Percentiles rank a stretch among this genome's conserved stretches.
Conservation (phyloP, 2,113 vertebrate genomes). For the Euleptes europaea region DNA sequence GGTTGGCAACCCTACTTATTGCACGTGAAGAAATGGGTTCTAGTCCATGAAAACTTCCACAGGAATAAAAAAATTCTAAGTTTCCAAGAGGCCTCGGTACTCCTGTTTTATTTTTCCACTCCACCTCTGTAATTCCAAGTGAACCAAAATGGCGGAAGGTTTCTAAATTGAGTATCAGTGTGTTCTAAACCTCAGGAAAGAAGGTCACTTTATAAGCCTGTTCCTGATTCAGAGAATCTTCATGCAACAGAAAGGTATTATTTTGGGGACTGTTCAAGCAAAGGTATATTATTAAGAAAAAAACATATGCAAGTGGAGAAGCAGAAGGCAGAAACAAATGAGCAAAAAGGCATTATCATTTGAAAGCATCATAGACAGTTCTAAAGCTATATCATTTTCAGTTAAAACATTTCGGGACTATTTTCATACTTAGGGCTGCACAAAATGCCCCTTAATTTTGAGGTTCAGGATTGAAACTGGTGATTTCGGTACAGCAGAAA, state of each 20-base stretch:
- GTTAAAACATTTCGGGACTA: too few relatives aligned
- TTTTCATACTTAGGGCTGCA: background rate
- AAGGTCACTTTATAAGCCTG: slow-evolving; percentile 12
- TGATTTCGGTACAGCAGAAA: background rate
- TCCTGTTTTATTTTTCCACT: background rate
- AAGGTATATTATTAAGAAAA: slow-evolving; percentile 30
- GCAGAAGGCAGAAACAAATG: slow-evolving; percentile 42
- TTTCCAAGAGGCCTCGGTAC: too few relatives aligned
- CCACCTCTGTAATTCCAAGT: background rate
- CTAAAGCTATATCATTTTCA: background rate
- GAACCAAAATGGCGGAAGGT: background rate
- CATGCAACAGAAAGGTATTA: slow-evolving; percentile 20
- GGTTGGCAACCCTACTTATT: too few relatives aligned
- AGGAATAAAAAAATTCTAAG: too few relatives aligned
- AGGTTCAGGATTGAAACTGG: background rate
- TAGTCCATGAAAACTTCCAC: too few relatives aligned
- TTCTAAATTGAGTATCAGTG: slow-evolving; percentile 10
- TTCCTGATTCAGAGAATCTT: slow-evolving; percentile 52
- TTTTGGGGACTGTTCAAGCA: slow-evolving; percentile 49
- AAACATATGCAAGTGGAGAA: slow-evolving; percentile 41
- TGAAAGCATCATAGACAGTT: slow-evolving; percentile 33
- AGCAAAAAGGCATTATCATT: slow-evolving; percentile 17
- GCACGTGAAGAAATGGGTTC: too few relatives aligned
- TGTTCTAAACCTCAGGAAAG: slow-evolving; percentile 29
- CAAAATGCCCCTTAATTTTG: background rate